Evolutionary conservation across 2,888 invertebrate species (phyloP), one percentile per base, ranked within the genome.

Genomic region (Lordiphosa fenestrarum): DNA sequence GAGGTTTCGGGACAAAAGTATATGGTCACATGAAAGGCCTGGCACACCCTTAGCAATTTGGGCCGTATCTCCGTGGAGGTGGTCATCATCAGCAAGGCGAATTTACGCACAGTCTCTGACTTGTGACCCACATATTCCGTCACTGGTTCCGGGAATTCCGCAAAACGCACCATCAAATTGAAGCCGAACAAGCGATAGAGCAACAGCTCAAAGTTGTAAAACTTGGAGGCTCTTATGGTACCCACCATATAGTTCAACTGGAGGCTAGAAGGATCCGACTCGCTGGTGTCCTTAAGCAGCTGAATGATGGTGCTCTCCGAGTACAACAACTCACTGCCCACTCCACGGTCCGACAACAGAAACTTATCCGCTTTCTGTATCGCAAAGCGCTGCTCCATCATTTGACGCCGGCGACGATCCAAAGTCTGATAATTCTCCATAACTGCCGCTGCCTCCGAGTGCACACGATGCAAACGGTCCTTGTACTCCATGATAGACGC

Each of bases 131-230:
- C 2, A 0, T 37, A 40, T 89, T 96, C 98, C 90, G 94, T 96
- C 66, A 95, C 90, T 0, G 95, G 94, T 23, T 94, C 93, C 66
- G 95, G 95, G 71, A 99, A 96, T 90, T 97, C 96, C 0, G 96
- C 95, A 89, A 96, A 96, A 12, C 96, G 92, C 21, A 99, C 91
- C 90, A 97, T 97, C 40, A 98, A 97, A 89, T 97, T 98, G 64
- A 98, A 98, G 55, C 97, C 93, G 85, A 97, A 98, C 4, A 98
- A 96, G 68, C 98, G 93, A 97, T 98, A 99, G 69, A 99, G 89
- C 94, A 99, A 95, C 37, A 97, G 92, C 90, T 98, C 98, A 90
- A 99, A 99, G 0, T 96, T 94, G 6, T 95, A 95, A 70, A 98
- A 94, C 66, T 96, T 93, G 88, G 97, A 97, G 47, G 97, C 92